These are phyloP conservation scores for Propithecus coquereli DNA, from an alignment of 2,113 vertebrate genomes.

Conservation along the genomic window DNA sequence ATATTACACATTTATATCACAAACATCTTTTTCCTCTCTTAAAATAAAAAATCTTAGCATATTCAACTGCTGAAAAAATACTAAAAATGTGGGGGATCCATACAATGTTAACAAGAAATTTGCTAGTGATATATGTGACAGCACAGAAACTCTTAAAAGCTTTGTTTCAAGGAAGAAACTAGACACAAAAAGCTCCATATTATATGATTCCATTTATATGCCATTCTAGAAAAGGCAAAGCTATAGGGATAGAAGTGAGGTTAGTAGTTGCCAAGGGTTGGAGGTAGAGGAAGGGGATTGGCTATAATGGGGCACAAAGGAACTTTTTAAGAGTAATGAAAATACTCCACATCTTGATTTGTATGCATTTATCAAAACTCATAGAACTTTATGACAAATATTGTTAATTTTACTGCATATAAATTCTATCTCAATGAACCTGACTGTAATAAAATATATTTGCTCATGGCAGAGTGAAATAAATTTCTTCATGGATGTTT, in stretches of 20 bases:
- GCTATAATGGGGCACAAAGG: background rate
- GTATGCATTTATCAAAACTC: background rate
- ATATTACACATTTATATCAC: background rate
- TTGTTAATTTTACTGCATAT: background rate
- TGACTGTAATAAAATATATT: background rate
- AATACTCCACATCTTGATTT: background rate
- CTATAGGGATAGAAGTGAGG: background rate
- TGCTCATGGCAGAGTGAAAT: background rate
- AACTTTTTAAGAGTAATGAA: background rate
- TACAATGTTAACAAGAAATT: background rate
- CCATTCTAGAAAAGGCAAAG: background rate
- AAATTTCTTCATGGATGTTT: background rate
- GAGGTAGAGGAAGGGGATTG: background rate
- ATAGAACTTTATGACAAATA: background rate
- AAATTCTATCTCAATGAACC: background rate
- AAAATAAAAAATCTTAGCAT: background rate
- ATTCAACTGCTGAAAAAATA: background rate
- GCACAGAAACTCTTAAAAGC: background rate
- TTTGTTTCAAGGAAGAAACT: background rate
- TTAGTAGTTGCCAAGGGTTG: background rate
- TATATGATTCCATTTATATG: background rate
- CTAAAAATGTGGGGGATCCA: background rate
- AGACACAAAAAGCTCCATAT: background rate
- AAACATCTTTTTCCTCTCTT: background rate
- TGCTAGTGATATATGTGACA: background rate